phyloP scores from a whole-genome alignment of 2,888 invertebrate species.

The Capitulum mitella region DNA sequence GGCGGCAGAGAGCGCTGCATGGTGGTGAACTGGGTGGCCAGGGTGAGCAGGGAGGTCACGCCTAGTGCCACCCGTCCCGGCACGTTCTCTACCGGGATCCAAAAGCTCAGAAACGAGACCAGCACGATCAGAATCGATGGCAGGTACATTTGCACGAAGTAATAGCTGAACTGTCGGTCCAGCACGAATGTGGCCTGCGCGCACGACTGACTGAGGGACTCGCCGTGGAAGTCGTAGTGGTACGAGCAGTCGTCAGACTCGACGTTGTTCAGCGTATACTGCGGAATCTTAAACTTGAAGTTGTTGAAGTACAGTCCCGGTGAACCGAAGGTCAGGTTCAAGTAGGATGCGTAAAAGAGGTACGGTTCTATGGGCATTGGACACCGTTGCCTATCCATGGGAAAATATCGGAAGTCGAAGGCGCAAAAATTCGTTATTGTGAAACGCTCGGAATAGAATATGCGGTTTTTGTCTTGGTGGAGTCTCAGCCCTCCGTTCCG shows the following conservation, averaged over 20 bases:
- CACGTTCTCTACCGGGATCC: conserved; percentile 10
- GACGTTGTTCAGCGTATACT: neutral
- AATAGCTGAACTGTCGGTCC: conserved; percentile 4
- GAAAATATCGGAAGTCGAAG: neutral
- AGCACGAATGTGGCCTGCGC: neutral
- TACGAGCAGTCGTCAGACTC: neutral
- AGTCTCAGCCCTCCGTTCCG: neutral
- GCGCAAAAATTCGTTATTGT: neutral
- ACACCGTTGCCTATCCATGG: neutral
- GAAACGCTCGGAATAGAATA: neutral
- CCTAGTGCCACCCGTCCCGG: neutral
- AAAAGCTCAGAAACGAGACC: neutral
- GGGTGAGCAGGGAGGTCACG: neutral
- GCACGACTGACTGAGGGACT: neutral
- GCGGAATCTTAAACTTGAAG: neutral
- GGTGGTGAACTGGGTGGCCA: conserved; percentile 13
- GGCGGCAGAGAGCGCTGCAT: conserved; percentile 4
- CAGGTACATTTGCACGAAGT: conserved; percentile 13
- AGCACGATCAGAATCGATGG: conserved; percentile 13
- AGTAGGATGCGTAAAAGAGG: neutral
- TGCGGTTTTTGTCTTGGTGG: neutral
- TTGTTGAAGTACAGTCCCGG: neutral
- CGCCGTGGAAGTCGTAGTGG: neutral
- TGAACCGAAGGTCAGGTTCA: neutral
- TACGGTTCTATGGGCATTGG: neutral